phyloP scores from a whole-genome alignment of 2,888 invertebrate species.

The Corythucha ciliata region DNA sequence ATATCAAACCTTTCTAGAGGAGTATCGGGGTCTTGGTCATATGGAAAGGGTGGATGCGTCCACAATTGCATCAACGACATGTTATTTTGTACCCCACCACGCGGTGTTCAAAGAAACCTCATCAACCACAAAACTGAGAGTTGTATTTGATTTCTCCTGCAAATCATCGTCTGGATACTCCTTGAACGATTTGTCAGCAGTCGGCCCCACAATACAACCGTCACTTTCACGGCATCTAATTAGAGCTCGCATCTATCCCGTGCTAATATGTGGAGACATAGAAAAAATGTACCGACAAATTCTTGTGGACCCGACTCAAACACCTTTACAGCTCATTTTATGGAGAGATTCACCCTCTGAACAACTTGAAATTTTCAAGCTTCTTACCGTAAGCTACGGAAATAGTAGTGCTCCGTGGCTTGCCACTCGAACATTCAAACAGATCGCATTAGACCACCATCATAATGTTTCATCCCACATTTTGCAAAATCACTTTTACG shows the following conservation, averaged over 20 bases:
- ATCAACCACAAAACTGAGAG: slow-evolving; percentile 36
- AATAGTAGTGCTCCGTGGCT: slow-evolving; percentile 30
- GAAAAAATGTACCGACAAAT: slow-evolving; percentile 36
- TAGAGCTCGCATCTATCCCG: slow-evolving; percentile 14
- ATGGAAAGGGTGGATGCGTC: slow-evolving; percentile 27
- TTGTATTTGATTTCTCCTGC: slow-evolving; percentile 38
- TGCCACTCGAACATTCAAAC: neutral
- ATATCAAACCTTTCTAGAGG: slow-evolving; percentile 28
- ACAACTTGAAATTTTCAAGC: slow-evolving; percentile 25
- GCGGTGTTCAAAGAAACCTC: slow-evolving; percentile 33
- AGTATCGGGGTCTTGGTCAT: slow-evolving; percentile 25
- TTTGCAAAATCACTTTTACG: slow-evolving; percentile 5
- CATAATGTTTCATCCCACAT: neutral
- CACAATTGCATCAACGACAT: neutral
- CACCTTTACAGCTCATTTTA: slow-evolving; percentile 32
- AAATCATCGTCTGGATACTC: slow-evolving; percentile 27
- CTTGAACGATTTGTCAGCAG: slow-evolving; percentile 23
- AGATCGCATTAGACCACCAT: neutral
- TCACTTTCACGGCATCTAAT: slow-evolving; percentile 19
- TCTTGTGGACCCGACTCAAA: slow-evolving; percentile 21
- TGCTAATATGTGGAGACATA: slow-evolving; percentile 32
- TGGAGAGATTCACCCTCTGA: slow-evolving; percentile 30
- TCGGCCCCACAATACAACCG: slow-evolving; percentile 23
- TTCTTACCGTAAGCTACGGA: slow-evolving; percentile 34
- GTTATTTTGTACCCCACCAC: slow-evolving; percentile 38